Base-by-base conservation (phyloP, 2,797 vertebrate species). In the Enteromius argenteus region DNA sequence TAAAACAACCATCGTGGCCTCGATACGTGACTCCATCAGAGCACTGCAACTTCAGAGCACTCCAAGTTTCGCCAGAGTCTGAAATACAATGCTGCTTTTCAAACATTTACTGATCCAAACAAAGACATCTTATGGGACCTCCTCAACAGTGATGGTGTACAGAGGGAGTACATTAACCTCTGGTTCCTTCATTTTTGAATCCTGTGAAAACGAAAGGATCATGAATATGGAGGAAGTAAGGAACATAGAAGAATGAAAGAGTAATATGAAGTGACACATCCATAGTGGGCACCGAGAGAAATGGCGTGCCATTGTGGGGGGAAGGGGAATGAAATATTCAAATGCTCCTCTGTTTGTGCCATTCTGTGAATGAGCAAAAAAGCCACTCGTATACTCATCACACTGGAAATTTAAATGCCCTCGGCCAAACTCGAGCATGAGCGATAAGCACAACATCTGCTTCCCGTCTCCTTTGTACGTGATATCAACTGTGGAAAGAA, bases 341-440 rank as follows among this genome's bases (percentile, higher is more conserved):
- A 74, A 66, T 79, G 79, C 62, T 69, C 68, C 35, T 84, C 73
- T 79, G 79, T 85, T 87, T 87, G 60, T 79, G 68, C 60, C 81
- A 42, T 42, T 42, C 53, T 58, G 68, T 81, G 44, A 72, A 81
- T 64, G 67, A 78, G 68, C 2, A 75, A 67, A 79, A 72, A 72
- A 85, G 71, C 32, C 79, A 35, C 86, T 78, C 58, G 49, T 82
- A 53, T 35, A 46, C 64, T 69, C 72, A 78, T 85, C 83, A 68
- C 49, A 60, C 15, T 58, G 83, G 27, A 82, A 84, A 82, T 74
- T 32, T 66, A 74, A 81, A 82, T 64, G 84, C 79, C 78, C 19
- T 4, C 32, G 32, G 86, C 79, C 68, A 87, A 79, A 82, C 23
- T 66, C 0, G 27, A 85, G 58, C 83, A 67, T 44, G n/a, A 56